Evolutionary conservation across 1,140 invertebrate species (phyloP).

Genomic region (Cherax quadricarinatus): DNA sequence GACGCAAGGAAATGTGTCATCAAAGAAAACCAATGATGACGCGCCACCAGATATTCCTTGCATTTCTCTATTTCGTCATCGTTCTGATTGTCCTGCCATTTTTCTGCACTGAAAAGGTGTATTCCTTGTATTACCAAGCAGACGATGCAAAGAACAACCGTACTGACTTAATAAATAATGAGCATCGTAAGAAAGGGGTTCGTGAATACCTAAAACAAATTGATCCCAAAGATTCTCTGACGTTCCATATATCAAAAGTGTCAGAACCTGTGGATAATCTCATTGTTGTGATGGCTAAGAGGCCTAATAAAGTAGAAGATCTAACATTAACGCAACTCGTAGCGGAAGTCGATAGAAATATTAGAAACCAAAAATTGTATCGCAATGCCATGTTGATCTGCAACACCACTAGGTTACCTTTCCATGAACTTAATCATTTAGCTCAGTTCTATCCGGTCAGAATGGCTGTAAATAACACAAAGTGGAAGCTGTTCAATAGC

Average conservation of each 20-base stretch:
- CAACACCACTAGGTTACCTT: constrained; percentile 25
- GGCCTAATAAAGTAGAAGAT: constrained; percentile 19
- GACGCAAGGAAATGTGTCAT: not conserved
- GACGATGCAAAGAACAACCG: not conserved
- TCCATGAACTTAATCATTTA: constrained; percentile 16
- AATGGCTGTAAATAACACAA: constrained; percentile 39
- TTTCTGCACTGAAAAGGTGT: constrained; percentile 47
- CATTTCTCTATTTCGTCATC: constrained; percentile 46
- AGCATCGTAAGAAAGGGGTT: constrained; percentile 15
- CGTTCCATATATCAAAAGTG: constrained; percentile 20
- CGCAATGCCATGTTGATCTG: constrained; percentile 46
- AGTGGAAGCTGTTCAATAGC: constrained; percentile 46
- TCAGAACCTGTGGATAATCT: constrained; percentile 30
- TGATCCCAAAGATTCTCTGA: not conserved
- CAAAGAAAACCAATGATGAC: constrained; percentile 50
- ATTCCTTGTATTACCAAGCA: constrained; percentile 53
- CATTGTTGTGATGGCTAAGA: constrained; percentile 47
- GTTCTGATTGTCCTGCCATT: constrained; percentile 38
- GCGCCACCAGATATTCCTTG: constrained; percentile 20
- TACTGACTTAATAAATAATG: constrained; percentile 24
- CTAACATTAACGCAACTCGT: constrained; percentile 47
- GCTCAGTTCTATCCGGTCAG: constrained; percentile 43
- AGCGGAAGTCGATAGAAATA: constrained; percentile 49
- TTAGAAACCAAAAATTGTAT: constrained; percentile 26
- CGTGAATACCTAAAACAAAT: constrained; percentile 15